Conservation (phyloP, 2,888 invertebrate genomes). For the Polydrusus cervinus region DNA sequence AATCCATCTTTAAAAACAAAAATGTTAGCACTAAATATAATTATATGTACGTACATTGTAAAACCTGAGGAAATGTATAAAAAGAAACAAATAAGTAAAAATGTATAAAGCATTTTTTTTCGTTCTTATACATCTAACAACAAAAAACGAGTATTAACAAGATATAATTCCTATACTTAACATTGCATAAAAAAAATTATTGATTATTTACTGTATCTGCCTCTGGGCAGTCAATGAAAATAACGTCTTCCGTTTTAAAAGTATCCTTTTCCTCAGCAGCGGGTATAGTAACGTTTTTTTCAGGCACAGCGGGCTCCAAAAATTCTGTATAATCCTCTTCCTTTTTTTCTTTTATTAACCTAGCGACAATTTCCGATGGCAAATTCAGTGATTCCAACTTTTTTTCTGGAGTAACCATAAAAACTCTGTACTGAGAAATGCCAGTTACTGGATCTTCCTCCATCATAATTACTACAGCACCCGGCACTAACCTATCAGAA, state of each 20-base stretch:
- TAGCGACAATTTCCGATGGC: slow-evolving; percentile 66
- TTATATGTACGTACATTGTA: too few relatives aligned
- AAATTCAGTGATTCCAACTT: slow-evolving; percentile 67
- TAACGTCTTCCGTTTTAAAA: not conserved
- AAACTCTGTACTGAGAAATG: slow-evolving; percentile 72
- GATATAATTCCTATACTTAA: not conserved
- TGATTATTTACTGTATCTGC: not conserved
- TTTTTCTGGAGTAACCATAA: slow-evolving; percentile 71
- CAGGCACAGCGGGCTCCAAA: slow-evolving; percentile 25
- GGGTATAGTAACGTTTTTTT: slow-evolving; percentile 52
- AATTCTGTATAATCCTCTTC: slow-evolving; percentile 2
- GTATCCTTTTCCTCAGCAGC: slow-evolving; percentile 13
- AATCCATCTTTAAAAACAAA: too few relatives aligned
- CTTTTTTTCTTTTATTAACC: slow-evolving; percentile 25
- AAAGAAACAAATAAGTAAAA: too few relatives aligned
- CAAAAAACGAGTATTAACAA: not conserved
- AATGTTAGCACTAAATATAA: too few relatives aligned
- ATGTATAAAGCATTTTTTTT: too few relatives aligned
- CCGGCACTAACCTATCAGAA: slow-evolving; percentile 68
- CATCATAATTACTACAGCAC: slow-evolving; percentile 73
- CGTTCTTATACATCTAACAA: not conserved
- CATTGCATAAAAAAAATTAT: not conserved
- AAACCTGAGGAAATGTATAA: too few relatives aligned
- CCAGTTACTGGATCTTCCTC: slow-evolving; percentile 67
- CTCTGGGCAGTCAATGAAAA: not conserved